A percentile compares a stretch with the other conserved stretches of the same genome.
Evolutionary conservation across 1,140 invertebrate species (phyloP).

Genomic region (Drosophila busckii): DNA sequence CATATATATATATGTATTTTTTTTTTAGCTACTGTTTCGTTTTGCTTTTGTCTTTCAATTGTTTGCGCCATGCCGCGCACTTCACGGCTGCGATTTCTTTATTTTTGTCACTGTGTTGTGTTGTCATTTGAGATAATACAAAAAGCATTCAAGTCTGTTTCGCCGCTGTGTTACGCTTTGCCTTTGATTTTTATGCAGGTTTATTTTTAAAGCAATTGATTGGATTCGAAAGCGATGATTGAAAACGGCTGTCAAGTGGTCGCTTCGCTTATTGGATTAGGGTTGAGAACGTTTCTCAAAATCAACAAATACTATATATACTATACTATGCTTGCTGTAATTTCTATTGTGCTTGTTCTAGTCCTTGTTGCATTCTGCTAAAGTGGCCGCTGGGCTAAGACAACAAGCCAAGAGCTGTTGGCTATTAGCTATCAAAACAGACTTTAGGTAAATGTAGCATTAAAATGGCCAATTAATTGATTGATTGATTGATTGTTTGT

Average conservation of each 20-base stretch:
- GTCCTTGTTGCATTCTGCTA: no score
- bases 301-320: no score
- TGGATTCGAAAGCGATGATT: constrained; percentile 58
- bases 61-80: constrained; percentile 26
- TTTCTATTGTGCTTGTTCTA: no score
- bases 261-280: no score
- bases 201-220: constrained; percentile 76
- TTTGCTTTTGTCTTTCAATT: constrained; percentile 41
- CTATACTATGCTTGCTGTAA: no score
- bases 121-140: constrained; percentile 74
- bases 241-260: constrained; percentile 25
- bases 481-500: constrained; percentile 40
- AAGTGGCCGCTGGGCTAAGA: constrained; percentile 35
- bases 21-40: constrained; percentile 16
- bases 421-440: constrained; percentile 37
- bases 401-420: constrained; percentile 25
- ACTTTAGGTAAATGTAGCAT: constrained; percentile 4
- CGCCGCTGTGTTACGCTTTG: constrained; percentile 45
- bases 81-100: constrained; percentile 41
- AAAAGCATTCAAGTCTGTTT: constrained; percentile 50
- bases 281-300: no score
- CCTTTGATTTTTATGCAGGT: constrained; percentile 60
- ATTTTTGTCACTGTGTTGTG: constrained; percentile 33
- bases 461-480: constrained; percentile 33
- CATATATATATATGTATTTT: no score